These are phyloP conservation scores for Andrena trimmerana DNA, from an alignment of 2,888 invertebrate species.

Conservation along the genomic window DNA sequence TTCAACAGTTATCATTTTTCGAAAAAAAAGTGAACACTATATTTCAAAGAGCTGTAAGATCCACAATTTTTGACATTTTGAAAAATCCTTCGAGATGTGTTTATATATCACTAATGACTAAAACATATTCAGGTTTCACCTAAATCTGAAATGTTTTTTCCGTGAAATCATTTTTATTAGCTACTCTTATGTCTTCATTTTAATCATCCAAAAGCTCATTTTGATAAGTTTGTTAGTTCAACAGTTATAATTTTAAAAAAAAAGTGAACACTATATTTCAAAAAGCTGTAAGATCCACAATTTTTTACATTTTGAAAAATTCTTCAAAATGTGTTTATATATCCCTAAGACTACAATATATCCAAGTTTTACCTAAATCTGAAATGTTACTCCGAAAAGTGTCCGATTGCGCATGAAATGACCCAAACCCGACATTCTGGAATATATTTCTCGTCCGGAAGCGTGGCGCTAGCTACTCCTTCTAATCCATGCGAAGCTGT, in stretches of 20 bases:
- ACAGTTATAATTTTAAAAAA: neutral
- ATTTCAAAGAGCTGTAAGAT: neutral
- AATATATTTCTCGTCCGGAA: slow-evolving; percentile 23
- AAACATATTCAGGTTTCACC: neutral
- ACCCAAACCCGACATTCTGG: neutral
- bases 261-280: neutral
- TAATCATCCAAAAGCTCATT: neutral
- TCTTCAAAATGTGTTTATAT: neutral
- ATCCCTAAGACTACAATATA: neutral
- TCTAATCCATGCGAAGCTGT: slow-evolving; percentile 49
- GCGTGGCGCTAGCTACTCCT: slow-evolving; percentile 31
- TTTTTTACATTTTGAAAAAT: neutral
- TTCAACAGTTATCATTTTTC: neutral
- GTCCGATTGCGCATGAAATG: no score
- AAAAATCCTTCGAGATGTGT: neutral
- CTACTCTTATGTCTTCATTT: no score
- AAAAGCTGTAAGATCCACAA: neutral
- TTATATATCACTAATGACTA: neutral
- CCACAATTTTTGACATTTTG: neutral
- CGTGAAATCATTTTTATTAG: no score
- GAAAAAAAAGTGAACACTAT: neutral
- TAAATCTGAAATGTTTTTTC: neutral
- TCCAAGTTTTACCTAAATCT: neutral
- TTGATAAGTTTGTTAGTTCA: neutral
- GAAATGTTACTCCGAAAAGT: neutral